Evolutionary conservation across 2,888 invertebrate genomes (phyloP).

Genomic region (Isoperla grammatica): DNA sequence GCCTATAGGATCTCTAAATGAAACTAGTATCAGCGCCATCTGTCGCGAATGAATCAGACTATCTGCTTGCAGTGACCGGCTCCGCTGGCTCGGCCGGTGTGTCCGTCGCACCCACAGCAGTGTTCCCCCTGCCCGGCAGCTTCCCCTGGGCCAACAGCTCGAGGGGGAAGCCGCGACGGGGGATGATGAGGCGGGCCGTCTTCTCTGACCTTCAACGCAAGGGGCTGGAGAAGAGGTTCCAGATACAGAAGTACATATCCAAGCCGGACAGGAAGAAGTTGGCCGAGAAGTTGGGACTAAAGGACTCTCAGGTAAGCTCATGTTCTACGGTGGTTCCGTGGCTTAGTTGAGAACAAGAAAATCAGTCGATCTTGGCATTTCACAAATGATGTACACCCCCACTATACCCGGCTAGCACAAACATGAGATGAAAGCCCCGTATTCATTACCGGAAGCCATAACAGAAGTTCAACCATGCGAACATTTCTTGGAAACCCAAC

Average conservation of each 20-base stretch:
- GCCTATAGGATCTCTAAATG: no score
- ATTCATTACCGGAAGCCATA: no score
- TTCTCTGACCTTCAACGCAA: slow-evolving; percentile 95
- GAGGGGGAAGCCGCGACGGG: slow-evolving; percentile 86
- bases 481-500: no score
- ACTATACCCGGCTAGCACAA: no score
- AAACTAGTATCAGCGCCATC: no score
- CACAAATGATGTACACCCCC: no score
- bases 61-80: neutral
- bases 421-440: no score
- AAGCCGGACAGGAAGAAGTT: slow-evolving; percentile 97
- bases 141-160: slow-evolving; percentile 92
- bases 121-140: slow-evolving; percentile 46
- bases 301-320: slow-evolving; percentile 87
- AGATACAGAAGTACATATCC: slow-evolving; percentile 96
- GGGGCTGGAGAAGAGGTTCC: slow-evolving; percentile 92
- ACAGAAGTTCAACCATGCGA: no score
- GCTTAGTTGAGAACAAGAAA: no score
- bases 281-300: slow-evolving; percentile 91
- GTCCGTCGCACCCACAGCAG: slow-evolving; percentile 36
- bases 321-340: no score
- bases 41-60: neutral
- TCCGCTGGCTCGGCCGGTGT: slow-evolving; percentile 35
- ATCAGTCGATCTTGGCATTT: no score
- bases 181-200: slow-evolving; percentile 96